Evolutionary conservation across 2,888 invertebrate genomes (phyloP).

Genomic region (Orchestes rusci): DNA sequence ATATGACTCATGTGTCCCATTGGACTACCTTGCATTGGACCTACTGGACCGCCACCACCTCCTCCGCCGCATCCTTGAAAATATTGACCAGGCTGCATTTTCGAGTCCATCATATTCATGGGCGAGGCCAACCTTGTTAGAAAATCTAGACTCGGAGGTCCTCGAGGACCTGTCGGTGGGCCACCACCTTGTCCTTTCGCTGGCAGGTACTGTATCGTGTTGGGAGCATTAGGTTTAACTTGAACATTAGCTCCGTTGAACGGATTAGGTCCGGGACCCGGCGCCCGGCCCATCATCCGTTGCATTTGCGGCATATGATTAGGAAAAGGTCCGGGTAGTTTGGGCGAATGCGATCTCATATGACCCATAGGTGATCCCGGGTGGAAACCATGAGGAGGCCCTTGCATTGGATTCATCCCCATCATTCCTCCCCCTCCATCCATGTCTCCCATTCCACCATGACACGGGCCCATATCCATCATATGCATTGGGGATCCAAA

Average conservation of each 20-base stretch:
- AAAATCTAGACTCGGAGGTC: slow-evolving; percentile 85
- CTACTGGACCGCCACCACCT: slow-evolving; percentile 43
- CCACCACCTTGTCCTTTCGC: slow-evolving; percentile 81
- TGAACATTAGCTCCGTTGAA: slow-evolving; percentile 78
- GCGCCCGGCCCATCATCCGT: slow-evolving; percentile 61
- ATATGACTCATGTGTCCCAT: slow-evolving; percentile 45
- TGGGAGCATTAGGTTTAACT: slow-evolving; percentile 94
- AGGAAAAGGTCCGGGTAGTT: slow-evolving; percentile 53
- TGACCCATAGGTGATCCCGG: slow-evolving; percentile 40
- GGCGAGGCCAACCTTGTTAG: slow-evolving; percentile 84
- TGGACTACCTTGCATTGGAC: slow-evolving; percentile 44
- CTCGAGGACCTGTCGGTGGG: slow-evolving; percentile 69
- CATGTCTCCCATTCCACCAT: slow-evolving; percentile 41
- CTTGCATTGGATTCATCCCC: slow-evolving; percentile 44
- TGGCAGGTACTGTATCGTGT: slow-evolving; percentile 96
- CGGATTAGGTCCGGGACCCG: slow-evolving; percentile 52
- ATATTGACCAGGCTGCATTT: slow-evolving; percentile 68
- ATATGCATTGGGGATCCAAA: slow-evolving; percentile 49
- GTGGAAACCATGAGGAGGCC: slow-evolving; percentile 42
- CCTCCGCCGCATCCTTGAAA: slow-evolving; percentile 58
- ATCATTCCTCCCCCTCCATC: slow-evolving; percentile 37
- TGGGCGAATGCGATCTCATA: slow-evolving; percentile 56
- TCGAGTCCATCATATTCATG: slow-evolving; percentile 56
- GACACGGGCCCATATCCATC: slow-evolving; percentile 44
- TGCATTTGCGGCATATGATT: slow-evolving; percentile 46